phyloP scores from a whole-genome alignment of 2,888 invertebrate genomes.

The Phyto melanocephala region DNA sequence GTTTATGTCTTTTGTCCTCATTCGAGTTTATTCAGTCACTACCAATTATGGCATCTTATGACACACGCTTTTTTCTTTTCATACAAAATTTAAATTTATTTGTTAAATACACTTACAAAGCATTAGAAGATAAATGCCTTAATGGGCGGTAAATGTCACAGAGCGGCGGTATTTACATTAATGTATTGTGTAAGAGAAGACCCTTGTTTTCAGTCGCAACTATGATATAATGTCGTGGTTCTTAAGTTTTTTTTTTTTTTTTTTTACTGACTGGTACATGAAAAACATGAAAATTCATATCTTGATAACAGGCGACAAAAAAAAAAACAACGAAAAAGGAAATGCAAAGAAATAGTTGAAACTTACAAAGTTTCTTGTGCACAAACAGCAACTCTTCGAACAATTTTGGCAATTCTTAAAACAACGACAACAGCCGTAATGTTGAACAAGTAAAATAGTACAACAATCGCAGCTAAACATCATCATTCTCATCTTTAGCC shows the following conservation, averaged over 20 bases:
- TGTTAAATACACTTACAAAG: constrained; percentile 21
- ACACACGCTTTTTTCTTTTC: constrained; percentile 38
- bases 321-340: not conserved
- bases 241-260: too few relatives aligned
- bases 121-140: constrained; percentile 10
- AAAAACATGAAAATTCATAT: constrained; percentile 65
- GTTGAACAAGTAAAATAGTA: not conserved
- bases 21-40: not conserved
- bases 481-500: constrained; percentile 42
- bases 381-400: constrained; percentile 15
- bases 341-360: constrained; percentile 17
- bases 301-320: constrained; percentile 56
- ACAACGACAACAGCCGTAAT: constrained; percentile 2
- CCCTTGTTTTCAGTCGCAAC: constrained; percentile 39
- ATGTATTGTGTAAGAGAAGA: constrained; percentile 21
- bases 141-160: constrained; percentile 46
- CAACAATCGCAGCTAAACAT: constrained; percentile 32
- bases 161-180: constrained; percentile 33
- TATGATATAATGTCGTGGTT: constrained; percentile 60
- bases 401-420: constrained; percentile 43
- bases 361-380: constrained; percentile 25
- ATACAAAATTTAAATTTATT: constrained; percentile 48
- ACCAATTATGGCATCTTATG: constrained; percentile 51
- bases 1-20: not conserved
- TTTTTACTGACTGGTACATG: constrained; percentile 57